phyloP scores from a whole-genome alignment of 1,140 invertebrate genomes.

The Frieseomelitta varia region DNA sequence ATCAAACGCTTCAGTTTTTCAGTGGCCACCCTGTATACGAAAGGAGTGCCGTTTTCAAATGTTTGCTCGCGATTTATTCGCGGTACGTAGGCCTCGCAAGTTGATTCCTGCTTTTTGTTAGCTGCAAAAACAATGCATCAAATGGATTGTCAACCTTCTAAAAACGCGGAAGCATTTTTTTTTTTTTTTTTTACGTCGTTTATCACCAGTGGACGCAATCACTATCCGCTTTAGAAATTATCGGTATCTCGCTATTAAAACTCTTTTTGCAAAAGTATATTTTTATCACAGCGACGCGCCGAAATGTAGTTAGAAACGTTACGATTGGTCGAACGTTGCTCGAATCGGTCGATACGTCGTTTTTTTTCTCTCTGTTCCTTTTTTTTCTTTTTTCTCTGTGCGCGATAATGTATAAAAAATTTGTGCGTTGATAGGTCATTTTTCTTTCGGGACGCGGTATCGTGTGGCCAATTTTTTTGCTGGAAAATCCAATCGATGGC shows the following conservation, averaged over 20 bases:
- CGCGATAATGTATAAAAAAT: slow-evolving; percentile 2
- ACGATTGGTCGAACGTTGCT: background rate
- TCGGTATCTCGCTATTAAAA: background rate
- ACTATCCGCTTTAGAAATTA: too few species aligned
- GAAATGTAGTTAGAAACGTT: background rate
- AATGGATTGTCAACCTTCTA: background rate
- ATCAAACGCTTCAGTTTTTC: too few species aligned
- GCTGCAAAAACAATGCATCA: background rate
- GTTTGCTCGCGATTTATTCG: slow-evolving; percentile 1
- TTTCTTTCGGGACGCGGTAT: slow-evolving; percentile 7
- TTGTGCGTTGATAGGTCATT: slow-evolving; percentile 23
- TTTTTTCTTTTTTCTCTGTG: background rate
- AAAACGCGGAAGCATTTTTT: too few species aligned
- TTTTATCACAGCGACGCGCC: background rate
- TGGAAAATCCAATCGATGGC: slow-evolving; percentile 28
- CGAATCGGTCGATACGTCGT: background rate
- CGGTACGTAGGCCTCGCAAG: background rate
- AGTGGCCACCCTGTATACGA: too few species aligned
- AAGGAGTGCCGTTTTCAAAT: background rate
- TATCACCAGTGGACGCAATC: background rate
- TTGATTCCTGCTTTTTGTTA: background rate
- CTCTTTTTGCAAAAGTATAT: background rate
- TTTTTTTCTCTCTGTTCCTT: background rate
- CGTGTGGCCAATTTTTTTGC: slow-evolving; percentile 9
- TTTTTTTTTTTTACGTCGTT: too few species aligned